Conservation (phyloP, 1,140 invertebrate genomes). For the Charaxes varanes region DNA sequence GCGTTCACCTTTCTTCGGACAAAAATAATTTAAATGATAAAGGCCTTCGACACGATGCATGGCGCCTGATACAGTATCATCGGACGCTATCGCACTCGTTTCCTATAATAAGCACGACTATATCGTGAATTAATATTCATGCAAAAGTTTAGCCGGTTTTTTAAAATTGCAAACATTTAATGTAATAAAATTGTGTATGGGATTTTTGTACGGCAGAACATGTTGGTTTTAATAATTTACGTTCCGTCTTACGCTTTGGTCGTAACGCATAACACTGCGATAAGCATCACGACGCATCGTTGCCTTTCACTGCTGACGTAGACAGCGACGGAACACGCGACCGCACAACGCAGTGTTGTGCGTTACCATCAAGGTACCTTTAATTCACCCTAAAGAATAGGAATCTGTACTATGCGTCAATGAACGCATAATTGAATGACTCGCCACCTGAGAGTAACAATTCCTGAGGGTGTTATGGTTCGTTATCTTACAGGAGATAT, state of each 20-base stretch:
- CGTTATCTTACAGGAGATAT: not conserved
- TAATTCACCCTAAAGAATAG: too few relatives aligned
- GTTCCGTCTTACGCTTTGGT: too few relatives aligned
- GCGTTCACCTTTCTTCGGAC: constrained; percentile 22
- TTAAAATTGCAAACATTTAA: too few relatives aligned
- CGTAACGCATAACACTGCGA: too few relatives aligned
- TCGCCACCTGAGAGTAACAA: constrained; percentile 1
- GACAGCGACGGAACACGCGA: too few relatives aligned
- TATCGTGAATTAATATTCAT: constrained; percentile 1
- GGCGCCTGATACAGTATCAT: constrained; percentile 9
- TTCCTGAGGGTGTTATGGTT: constrained; percentile 3
- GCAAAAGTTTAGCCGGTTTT: not conserved
- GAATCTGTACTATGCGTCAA: not conserved
- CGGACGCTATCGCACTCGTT: constrained; percentile 8
- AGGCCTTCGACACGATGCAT: constrained; percentile 20
- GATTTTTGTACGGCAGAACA: too few relatives aligned
- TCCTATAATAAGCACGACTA: constrained; percentile 4
- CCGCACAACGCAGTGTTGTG: too few relatives aligned
- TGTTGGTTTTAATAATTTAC: too few relatives aligned
- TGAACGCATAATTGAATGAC: constrained; percentile 6
- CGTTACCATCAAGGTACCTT: too few relatives aligned
- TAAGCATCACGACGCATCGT: too few relatives aligned
- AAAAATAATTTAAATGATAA: constrained; percentile 30
- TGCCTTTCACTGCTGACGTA: too few relatives aligned
- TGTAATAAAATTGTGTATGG: too few relatives aligned